Evolutionary conservation across 2,113 vertebrate genomes (phyloP).

Genomic region (Thalassarche chlororhynchos): DNA sequence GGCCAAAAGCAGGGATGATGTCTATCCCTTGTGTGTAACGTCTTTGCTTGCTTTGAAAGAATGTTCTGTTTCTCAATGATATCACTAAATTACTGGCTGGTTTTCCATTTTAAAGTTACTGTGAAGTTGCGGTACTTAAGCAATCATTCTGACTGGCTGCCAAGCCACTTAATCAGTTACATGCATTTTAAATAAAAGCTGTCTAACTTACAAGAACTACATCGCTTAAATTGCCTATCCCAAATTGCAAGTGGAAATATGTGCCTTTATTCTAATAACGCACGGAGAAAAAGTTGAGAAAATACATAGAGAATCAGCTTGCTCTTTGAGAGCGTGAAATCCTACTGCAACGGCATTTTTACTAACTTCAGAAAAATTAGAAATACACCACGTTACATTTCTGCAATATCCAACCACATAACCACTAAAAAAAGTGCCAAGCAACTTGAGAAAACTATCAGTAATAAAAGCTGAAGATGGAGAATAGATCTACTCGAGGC

Average conservation of each 20-base stretch:
- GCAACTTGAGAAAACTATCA: neutral
- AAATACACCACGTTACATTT: neutral
- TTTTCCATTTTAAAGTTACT: conserved; percentile 60
- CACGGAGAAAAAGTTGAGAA: neutral
- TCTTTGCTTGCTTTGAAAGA: conserved; percentile 26
- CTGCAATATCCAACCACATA: neutral
- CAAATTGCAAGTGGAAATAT: neutral
- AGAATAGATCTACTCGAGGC: neutral
- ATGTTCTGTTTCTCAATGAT: conserved; percentile 23
- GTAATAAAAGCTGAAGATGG: neutral
- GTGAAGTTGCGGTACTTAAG: neutral
- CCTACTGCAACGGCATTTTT: neutral
- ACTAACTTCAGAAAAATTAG: neutral
- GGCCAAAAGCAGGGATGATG: conserved; percentile 14
- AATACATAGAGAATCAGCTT: neutral
- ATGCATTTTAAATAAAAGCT: conserved; percentile 14
- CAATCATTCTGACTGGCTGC: conserved; percentile 27
- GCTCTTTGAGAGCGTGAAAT: neutral
- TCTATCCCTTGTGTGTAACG: neutral
- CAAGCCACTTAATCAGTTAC: conserved; percentile 48
- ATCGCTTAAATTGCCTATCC: neutral
- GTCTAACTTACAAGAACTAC: neutral
- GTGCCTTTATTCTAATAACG: neutral
- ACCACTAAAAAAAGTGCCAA: neutral
- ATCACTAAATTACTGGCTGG: conserved; percentile 38